Conservation (phyloP, 2,888 invertebrate species). For the Macropis europaea region DNA sequence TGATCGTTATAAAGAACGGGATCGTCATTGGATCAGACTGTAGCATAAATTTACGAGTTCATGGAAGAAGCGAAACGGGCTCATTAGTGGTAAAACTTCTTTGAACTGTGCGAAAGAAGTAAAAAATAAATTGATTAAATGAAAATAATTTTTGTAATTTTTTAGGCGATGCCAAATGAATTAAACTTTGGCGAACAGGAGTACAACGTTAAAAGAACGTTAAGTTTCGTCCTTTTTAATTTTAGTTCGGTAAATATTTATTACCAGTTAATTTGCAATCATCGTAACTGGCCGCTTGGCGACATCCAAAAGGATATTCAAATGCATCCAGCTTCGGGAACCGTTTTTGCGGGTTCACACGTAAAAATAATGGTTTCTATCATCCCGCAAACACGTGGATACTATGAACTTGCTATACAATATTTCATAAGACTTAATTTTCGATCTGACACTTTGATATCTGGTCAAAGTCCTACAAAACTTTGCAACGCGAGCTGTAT, state of each 20-base stretch:
- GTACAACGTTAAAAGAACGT: slow-evolving; percentile 58
- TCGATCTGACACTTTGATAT: slow-evolving; percentile 49
- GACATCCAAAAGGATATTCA: slow-evolving; percentile 54
- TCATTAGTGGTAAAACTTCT: slow-evolving; percentile 33
- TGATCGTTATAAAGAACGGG: slow-evolving; percentile 13
- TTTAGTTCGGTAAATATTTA: slow-evolving; percentile 77
- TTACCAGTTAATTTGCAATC: slow-evolving; percentile 68
- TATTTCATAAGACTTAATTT: slow-evolving; percentile 72
- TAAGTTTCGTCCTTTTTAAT: slow-evolving; percentile 77
- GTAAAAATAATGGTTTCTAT: slow-evolving; percentile 69
- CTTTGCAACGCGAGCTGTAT: slow-evolving; percentile 69
- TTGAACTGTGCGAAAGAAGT: not conserved
- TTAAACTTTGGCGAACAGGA: slow-evolving; percentile 71
- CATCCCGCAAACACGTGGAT: slow-evolving; percentile 69
- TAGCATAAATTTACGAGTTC: slow-evolving; percentile 27
- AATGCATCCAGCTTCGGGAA: slow-evolving; percentile 65
- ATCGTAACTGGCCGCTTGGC: slow-evolving; percentile 53
- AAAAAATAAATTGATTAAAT: not conserved
- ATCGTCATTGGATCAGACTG: slow-evolving; percentile 18
- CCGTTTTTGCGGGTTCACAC: slow-evolving; percentile 68
- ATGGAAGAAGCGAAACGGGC: slow-evolving; percentile 41
- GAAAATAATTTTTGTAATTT: not conserved
- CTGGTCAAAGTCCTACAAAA: slow-evolving; percentile 46
- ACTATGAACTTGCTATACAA: slow-evolving; percentile 70
- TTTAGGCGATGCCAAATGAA: slow-evolving; percentile 75